Evolutionary conservation across 2,113 vertebrate species (phyloP), one percentile per base, ranked within the genome.

Genomic region (Natator depressus): DNA sequence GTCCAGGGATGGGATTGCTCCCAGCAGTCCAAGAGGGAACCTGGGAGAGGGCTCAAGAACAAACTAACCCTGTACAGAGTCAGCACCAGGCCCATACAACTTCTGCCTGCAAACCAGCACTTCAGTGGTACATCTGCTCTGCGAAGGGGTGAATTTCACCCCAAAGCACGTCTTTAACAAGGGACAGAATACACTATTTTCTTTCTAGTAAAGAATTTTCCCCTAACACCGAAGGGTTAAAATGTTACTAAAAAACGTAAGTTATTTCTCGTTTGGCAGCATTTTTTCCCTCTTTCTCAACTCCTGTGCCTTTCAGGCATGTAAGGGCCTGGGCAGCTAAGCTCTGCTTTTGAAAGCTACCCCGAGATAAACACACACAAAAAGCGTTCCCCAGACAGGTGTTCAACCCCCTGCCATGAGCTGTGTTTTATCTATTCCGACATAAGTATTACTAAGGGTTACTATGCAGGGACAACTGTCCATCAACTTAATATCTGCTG

Each of bases 181-280:
- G 25, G 25, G 75, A 46, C 6, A 46, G 42, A 47, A 78, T 13
- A 78, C 22, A 46, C 42, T 6, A 16, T 47, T 91, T 93, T 51
- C 76, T 90, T 91, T 85, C 49, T 2, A 1, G n/a, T 54, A 93
- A 2, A 4, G 35, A 49, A 89, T 94, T 93, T 89, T n/a, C 85
- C 82, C 95, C 59, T 94, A 91, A 76, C 91, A 95, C 85, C 57
- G 92, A 96, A 95, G 96, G 91, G 96, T 97, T 97, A 97, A 93
- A 31, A 20, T 80, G 79, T 59, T 92, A 95, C 92, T 93, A 90
- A 95, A 94, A 95, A 59, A 85, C 0, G 89, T 82, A 94, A 93
- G 82, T 53, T 59, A 79, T 95, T 97, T 97, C 97, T 97, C 91
- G 97, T 94, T 96, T 84, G 91, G 94, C 96, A 95, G 89, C 97